A percentile compares a stretch with the other conserved stretches of the same genome.
Conservation (phyloP, 2,113 vertebrate species). For the Orientallactaga bullata region DNA sequence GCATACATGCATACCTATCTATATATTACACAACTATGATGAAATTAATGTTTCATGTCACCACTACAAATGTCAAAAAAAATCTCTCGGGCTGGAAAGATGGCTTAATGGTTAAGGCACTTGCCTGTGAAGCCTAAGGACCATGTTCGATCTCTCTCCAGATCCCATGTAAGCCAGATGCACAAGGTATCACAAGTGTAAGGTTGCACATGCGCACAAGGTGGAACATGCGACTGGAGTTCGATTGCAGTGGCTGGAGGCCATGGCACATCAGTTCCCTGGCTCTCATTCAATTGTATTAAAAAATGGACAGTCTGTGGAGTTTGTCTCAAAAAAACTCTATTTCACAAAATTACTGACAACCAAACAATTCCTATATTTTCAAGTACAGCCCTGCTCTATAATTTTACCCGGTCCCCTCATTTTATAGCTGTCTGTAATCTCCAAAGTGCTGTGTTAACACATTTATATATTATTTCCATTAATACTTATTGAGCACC, state of each 20-base stretch:
- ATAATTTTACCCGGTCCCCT: neutral
- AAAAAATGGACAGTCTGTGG: too few relatives aligned
- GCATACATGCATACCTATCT: neutral
- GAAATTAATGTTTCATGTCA: constrained; percentile 37
- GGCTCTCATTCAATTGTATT: too few relatives aligned
- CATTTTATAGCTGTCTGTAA: constrained; percentile 14
- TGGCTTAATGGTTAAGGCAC: too few relatives aligned
- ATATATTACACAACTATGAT: neutral
- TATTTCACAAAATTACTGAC: constrained; percentile 34
- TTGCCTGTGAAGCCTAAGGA: too few relatives aligned
- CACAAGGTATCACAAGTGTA: too few relatives aligned
- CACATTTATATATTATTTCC: constrained; percentile 11
- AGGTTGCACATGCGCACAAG: too few relatives aligned
- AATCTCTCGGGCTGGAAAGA: neutral
- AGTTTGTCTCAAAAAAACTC: neutral
- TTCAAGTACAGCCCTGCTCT: constrained; percentile 15
- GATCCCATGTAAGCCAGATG: too few relatives aligned
- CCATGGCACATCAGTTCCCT: too few relatives aligned
- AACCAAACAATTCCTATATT: constrained; percentile 6
- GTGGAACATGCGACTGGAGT: too few relatives aligned
- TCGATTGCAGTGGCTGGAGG: too few relatives aligned
- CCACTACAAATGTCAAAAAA: neutral
- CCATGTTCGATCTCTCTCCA: too few relatives aligned
- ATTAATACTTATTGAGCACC: constrained; percentile 37
- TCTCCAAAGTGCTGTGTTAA: constrained; percentile 15